phyloP scores from a whole-genome alignment of 2,797 vertebrate genomes.

The Eutrigla gurnardus region DNA sequence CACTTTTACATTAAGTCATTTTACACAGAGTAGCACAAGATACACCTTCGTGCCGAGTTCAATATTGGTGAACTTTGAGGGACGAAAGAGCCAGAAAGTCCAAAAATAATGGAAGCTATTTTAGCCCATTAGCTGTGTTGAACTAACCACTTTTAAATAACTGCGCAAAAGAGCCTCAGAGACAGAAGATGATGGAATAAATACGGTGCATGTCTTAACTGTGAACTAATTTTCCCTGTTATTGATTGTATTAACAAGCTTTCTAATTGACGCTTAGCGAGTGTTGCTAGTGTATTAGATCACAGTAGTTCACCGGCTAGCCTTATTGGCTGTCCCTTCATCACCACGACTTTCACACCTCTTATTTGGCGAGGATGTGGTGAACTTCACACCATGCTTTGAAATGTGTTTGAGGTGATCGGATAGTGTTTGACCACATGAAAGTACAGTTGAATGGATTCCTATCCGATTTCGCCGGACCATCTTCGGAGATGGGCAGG shows the following conservation, averaged over 20 bases:
- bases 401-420: neutral
- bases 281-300: neutral
- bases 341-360: neutral
- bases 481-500: neutral
- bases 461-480: neutral
- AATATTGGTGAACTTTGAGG: too few species aligned
- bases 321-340: neutral
- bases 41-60: too few species aligned
- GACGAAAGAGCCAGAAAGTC: too few species aligned
- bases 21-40: too few species aligned
- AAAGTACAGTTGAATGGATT: neutral
- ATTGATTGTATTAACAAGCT: neutral
- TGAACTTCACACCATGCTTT: neutral
- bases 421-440: neutral
- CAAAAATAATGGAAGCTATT: neutral
- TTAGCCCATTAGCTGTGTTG: neutral
- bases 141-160: neutral
- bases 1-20: too few species aligned
- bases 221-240: neutral
- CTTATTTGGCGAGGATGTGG: neutral
- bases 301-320: neutral
- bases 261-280: neutral
- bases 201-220: neutral
- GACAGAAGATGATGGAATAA: neutral
- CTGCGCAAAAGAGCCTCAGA: neutral